Evolutionary conservation across 2,888 invertebrate species (phyloP).

Genomic region (Acheta domesticus): DNA sequence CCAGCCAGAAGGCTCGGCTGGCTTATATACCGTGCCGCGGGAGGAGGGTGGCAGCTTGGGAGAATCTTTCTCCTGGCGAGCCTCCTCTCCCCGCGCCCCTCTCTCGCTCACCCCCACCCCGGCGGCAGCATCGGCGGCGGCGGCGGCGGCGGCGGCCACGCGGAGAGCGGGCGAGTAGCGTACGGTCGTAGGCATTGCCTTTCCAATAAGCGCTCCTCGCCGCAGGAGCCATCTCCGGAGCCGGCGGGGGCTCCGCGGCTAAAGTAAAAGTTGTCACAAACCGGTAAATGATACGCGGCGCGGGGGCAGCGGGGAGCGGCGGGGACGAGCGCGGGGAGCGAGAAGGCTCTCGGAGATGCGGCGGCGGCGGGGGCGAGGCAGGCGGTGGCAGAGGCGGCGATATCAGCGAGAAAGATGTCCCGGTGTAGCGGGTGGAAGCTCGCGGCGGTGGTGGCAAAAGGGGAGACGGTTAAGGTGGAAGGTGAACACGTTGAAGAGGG

Average conservation of each 20-base stretch:
- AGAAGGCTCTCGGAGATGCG: background rate
- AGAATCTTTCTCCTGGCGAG: background rate
- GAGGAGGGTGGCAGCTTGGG: background rate
- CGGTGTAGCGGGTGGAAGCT: background rate
- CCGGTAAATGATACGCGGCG: background rate
- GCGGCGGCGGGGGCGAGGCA: background rate
- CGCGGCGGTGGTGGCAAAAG: background rate
- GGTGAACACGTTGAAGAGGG: no score
- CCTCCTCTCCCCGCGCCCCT: background rate
- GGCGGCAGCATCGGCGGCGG: background rate
- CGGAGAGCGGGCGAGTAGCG: background rate
- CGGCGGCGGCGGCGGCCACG: background rate
- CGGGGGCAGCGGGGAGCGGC: background rate
- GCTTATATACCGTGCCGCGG: background rate
- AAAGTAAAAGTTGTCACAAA: constrained; percentile 18
- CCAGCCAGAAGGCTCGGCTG: background rate
- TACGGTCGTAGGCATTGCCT: background rate
- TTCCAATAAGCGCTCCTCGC: background rate
- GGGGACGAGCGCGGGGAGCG: background rate
- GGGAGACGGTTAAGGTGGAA: no score
- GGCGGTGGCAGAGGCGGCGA: background rate
- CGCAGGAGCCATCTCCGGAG: background rate
- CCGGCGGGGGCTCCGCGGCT: background rate
- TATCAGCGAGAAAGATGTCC: no score
- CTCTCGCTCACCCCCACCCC: background rate